Evolutionary conservation across 2,113 vertebrate species (phyloP).

Genomic region (Salvelinus namaycush): DNA sequence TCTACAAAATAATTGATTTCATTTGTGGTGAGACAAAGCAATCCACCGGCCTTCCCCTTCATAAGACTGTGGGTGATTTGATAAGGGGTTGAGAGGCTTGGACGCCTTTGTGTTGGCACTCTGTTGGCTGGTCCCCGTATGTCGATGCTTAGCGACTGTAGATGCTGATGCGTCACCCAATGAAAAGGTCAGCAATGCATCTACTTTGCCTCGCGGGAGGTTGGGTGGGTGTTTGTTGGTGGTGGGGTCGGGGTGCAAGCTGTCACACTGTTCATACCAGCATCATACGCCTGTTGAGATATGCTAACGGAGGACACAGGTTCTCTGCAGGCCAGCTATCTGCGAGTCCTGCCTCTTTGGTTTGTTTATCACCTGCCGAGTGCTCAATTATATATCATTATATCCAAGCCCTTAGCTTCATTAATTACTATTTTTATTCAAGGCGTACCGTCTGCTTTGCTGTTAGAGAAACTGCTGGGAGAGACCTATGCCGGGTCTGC

Average conservation of each 20-base stretch:
- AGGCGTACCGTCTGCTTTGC: neutral
- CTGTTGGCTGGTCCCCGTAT: neutral
- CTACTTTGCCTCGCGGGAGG: neutral
- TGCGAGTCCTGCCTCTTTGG: neutral
- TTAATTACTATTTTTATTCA: neutral
- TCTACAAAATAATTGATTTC: too few species aligned
- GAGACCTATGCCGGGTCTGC: neutral
- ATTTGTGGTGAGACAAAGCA: too few species aligned
- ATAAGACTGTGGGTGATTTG: too few species aligned
- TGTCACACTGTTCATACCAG: neutral
- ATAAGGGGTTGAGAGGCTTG: too few species aligned
- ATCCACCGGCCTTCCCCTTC: too few species aligned
- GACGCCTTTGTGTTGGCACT: neutral
- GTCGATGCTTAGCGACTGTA: neutral
- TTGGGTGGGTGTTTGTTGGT: neutral
- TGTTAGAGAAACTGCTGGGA: neutral
- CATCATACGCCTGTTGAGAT: neutral
- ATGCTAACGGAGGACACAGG: neutral
- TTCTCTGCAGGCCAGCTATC: neutral
- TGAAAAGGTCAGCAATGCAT: slow-evolving; percentile 4
- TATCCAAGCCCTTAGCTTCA: neutral
- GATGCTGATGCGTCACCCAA: neutral
- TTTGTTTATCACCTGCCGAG: slow-evolving; percentile 10
- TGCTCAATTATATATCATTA: slow-evolving; percentile 4
- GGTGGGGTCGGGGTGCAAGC: neutral